Conservation (phyloP, 2,113 vertebrate species). For the Regulus satrapa region DNA sequence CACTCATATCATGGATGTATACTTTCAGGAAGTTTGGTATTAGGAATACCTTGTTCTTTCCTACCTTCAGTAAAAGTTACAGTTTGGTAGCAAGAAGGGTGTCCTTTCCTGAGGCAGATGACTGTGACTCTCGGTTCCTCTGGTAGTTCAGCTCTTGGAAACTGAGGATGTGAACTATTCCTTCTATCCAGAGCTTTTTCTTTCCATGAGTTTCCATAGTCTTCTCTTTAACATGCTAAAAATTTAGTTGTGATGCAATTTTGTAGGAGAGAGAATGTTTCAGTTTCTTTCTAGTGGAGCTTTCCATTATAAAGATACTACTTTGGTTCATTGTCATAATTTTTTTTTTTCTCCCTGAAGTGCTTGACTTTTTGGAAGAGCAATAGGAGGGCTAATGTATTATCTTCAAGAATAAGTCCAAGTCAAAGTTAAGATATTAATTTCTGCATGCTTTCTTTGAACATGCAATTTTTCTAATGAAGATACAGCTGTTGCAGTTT, state of each 20-base stretch:
- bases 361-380: neutral
- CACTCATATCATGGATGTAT: neutral
- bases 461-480: neutral
- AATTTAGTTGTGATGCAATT: neutral
- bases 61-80: neutral
- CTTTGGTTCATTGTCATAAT: neutral
- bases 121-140: neutral
- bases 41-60: neutral
- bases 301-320: neutral
- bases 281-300: neutral
- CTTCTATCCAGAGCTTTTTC: neutral
- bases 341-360: neutral
- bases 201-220: neutral
- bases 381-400: neutral
- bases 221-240: neutral
- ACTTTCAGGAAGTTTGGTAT: neutral
- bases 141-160: neutral
- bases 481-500: neutral
- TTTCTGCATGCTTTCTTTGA: neutral
- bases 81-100: neutral
- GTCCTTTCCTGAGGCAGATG: neutral
- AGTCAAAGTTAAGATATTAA: neutral
- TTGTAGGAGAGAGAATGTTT: neutral
- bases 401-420: neutral
- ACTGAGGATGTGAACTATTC: neutral